Conservation (phyloP, 2,888 invertebrate genomes). For the Lomographa bimaculata region DNA sequence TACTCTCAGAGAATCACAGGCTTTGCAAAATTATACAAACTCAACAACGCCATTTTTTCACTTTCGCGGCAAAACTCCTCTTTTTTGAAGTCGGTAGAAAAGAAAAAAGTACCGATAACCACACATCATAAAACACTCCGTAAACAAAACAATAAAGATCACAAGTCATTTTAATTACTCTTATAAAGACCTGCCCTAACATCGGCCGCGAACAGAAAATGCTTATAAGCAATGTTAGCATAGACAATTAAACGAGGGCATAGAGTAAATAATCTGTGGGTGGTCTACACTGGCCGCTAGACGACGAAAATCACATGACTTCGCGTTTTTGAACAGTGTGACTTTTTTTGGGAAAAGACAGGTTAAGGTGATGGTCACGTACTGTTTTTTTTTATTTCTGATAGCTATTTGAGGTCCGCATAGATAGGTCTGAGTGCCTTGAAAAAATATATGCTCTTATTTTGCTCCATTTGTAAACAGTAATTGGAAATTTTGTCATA, state of each 20-base stretch:
- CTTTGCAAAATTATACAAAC: no score
- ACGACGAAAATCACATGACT: slow-evolving; percentile 55
- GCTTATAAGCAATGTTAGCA: slow-evolving; percentile 68
- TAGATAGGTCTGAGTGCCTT: no score
- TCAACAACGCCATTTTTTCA: no score
- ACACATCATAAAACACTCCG: no score
- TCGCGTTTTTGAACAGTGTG: slow-evolving; percentile 46
- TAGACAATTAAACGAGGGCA: slow-evolving; percentile 73
- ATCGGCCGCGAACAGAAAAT: slow-evolving; percentile 36
- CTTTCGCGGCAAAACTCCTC: no score
- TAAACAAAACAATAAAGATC: slow-evolving; percentile 26
- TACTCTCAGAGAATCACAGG: no score
- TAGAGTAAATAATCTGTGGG: slow-evolving; percentile 64
- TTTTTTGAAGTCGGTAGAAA: no score
- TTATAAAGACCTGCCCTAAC: slow-evolving; percentile 50
- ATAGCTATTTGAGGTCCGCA: no score
- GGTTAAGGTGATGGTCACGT: slow-evolving; percentile 27
- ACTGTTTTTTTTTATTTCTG: slow-evolving; percentile 4
- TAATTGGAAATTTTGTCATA: no score
- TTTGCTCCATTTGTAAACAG: no score
- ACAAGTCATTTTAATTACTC: slow-evolving; percentile 18
- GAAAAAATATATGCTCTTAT: no score
- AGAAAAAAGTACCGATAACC: no score
- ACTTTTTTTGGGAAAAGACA: slow-evolving; percentile 26
- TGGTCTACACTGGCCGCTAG: slow-evolving; percentile 49